A percentile compares a stretch with the other conserved stretches of the same genome.
phyloP scores from a whole-genome alignment of 1,140 invertebrate genomes.

The Bombus superbus region DNA sequence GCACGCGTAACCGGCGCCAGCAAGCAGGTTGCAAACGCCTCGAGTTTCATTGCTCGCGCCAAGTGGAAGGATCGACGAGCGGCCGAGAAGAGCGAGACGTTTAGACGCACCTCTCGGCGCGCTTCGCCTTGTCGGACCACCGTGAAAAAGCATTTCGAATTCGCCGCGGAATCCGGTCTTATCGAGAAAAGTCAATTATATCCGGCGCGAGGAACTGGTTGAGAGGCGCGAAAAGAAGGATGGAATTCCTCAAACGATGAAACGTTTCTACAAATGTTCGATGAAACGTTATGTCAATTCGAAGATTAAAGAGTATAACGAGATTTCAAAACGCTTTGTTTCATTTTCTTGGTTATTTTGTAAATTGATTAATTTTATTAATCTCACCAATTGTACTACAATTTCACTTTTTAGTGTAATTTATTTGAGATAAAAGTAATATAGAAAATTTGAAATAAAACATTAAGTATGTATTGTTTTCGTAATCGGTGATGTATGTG shows the following conservation, averaged over 20 bases:
- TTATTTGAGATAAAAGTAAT: too few species aligned
- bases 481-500: too few species aligned
- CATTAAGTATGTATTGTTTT: too few species aligned
- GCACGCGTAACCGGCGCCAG: constrained; percentile 35
- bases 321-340: too few species aligned
- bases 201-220: constrained; percentile 28
- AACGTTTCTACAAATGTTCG: too few species aligned
- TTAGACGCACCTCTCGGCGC: constrained; percentile 17
- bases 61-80: not conserved
- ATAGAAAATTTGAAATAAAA: too few species aligned
- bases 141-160: constrained; percentile 55
- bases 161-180: constrained; percentile 50
- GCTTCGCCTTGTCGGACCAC: not conserved
- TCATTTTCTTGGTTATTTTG: not conserved
- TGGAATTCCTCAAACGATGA: constrained; percentile 12
- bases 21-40: constrained; percentile 31
- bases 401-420: too few species aligned
- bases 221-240: constrained; percentile 33
- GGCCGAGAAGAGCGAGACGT: not conserved
- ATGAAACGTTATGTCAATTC: not conserved
- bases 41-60: constrained; percentile 19
- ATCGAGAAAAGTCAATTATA: constrained; percentile 49
- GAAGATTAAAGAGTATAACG: not conserved
- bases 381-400: too few species aligned
- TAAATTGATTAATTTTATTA: not conserved